Conservation (phyloP, 2,888 invertebrate genomes). For the Drepana falcataria region DNA sequence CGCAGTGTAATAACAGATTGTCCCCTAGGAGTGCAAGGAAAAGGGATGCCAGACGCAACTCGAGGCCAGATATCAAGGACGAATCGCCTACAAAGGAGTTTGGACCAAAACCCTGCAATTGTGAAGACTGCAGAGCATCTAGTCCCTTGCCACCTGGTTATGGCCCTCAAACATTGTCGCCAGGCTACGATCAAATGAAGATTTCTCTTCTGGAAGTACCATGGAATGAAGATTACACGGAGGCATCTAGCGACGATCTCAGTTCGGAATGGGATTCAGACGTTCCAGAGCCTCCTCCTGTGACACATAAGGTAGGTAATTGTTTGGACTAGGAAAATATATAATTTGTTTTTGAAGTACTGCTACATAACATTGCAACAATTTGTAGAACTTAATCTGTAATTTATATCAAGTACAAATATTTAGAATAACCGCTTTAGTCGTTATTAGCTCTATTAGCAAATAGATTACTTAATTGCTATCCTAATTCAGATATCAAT, state of each 20-base stretch:
- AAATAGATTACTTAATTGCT: background rate
- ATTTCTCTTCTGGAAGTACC: constrained; percentile 87
- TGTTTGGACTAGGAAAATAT: background rate
- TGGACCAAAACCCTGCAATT: constrained; percentile 66
- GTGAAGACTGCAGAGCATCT: constrained; percentile 72
- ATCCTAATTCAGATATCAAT: constrained; percentile 10
- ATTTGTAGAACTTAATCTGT: background rate
- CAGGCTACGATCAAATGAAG: constrained; percentile 89
- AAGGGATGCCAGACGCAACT: constrained; percentile 56
- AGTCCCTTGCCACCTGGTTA: constrained; percentile 73
- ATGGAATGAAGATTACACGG: constrained; percentile 87
- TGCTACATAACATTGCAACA: background rate
- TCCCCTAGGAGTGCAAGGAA: constrained; percentile 68
- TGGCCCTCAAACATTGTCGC: constrained; percentile 67
- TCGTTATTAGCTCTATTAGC: background rate
- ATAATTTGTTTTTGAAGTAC: background rate
- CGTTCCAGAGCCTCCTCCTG: constrained; percentile 78
- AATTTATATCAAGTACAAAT: background rate
- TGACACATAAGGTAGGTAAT: constrained; percentile 54
- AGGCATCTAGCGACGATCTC: constrained; percentile 93
- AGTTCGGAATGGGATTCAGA: constrained; percentile 96
- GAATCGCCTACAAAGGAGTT: constrained; percentile 48
- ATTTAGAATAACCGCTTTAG: background rate
- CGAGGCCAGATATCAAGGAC: constrained; percentile 47
- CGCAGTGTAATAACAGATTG: constrained; percentile 67